These are phyloP conservation scores for Tetranychus truncatus DNA, from an alignment of 2,888 invertebrate genomes.

Conservation along the genomic window DNA sequence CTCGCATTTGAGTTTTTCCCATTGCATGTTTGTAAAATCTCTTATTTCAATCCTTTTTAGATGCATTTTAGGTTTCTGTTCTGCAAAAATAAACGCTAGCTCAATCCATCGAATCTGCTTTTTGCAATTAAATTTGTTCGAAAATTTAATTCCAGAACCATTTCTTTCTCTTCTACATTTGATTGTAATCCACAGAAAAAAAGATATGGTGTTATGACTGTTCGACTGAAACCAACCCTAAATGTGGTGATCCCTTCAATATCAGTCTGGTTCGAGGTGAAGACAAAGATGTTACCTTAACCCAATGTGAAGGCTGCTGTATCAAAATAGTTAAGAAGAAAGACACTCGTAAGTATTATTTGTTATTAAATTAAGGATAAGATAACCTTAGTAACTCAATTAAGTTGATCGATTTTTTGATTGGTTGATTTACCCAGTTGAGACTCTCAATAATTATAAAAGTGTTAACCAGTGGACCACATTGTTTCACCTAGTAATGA, in stretches of 20 bases:
- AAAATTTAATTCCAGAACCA: too few relatives aligned
- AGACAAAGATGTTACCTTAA: constrained; percentile 38
- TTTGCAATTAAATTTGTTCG: too few relatives aligned
- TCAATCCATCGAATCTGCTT: too few relatives aligned
- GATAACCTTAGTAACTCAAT: too few relatives aligned
- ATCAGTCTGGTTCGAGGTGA: constrained; percentile 69
- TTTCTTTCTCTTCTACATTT: not conserved
- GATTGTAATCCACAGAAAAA: not conserved
- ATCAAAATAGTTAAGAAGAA: constrained; percentile 85
- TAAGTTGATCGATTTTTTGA: too few relatives aligned
- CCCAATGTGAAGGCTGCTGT: constrained; percentile 79
- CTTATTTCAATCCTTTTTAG: too few relatives aligned
- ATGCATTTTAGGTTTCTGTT: too few relatives aligned
- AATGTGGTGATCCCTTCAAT: constrained; percentile 82
- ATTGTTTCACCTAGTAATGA: not conserved
- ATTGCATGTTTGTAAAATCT: too few relatives aligned
- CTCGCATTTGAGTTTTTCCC: too few relatives aligned
- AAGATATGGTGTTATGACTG: constrained; percentile 57
- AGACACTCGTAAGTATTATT: constrained; percentile 54
- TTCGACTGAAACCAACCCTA: constrained; percentile 70
- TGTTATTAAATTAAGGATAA: not conserved
- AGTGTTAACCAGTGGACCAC: not conserved
- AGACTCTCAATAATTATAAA: not conserved
- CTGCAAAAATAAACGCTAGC: too few relatives aligned
- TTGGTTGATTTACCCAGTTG: too few relatives aligned